phyloP scores from a whole-genome alignment of 2,113 vertebrate genomes.

The Benitochromis conjunctus region DNA sequence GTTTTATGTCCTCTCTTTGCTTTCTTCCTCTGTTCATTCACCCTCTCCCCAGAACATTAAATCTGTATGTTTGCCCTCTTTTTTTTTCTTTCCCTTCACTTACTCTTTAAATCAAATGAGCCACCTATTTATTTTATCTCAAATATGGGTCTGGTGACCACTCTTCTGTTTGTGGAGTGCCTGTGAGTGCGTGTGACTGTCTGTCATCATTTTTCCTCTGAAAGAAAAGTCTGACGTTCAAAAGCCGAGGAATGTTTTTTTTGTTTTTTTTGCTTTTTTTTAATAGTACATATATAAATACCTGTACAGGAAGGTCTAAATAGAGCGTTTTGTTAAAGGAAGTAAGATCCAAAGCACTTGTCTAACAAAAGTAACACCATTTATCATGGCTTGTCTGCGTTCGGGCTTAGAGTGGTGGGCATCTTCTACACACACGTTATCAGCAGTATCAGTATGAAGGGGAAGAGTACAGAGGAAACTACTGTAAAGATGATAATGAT shows the following conservation, averaged over 20 bases:
- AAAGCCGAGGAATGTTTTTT: constrained; percentile 3
- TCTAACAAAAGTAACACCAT: constrained; percentile 3
- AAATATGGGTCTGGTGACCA: constrained; percentile 62
- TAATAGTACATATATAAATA: constrained; percentile 40
- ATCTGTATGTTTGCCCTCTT: background rate
- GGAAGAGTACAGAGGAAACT: constrained; percentile 78
- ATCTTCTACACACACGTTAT: constrained; percentile 66
- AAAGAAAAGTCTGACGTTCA: constrained; percentile 43
- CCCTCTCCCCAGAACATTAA: background rate
- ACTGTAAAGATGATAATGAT: constrained; percentile 98
- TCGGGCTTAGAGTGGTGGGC: constrained; percentile 19
- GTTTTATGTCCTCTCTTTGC: background rate
- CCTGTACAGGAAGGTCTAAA: constrained; percentile 41
- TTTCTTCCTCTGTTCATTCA: background rate
- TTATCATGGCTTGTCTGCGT: constrained; percentile 46
- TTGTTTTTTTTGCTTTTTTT: background rate
- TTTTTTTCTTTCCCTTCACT: background rate
- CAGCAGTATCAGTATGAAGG: constrained; percentile 46
- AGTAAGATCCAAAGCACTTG: constrained; percentile 36
- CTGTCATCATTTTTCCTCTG: constrained; percentile 13
- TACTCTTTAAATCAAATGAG: constrained; percentile 37
- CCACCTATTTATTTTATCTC: constrained; percentile 62
- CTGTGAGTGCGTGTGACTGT: background rate
- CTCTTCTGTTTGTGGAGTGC: constrained; percentile 35
- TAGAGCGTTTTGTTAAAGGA: background rate